Evolutionary conservation across 2,888 invertebrate species (phyloP).

Genomic region (Melieria omissa): DNA sequence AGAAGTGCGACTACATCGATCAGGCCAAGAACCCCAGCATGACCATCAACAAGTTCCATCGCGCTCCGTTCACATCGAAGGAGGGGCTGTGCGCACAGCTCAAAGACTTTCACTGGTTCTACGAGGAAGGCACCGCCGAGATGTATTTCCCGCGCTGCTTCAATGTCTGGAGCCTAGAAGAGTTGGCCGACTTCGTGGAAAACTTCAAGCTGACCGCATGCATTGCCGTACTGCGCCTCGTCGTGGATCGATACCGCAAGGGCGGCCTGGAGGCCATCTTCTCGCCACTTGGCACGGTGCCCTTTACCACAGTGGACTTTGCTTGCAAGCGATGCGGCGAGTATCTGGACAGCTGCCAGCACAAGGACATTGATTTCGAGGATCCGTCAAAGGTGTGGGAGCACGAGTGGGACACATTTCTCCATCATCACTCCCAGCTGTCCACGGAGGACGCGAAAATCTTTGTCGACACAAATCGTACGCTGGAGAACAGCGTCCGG

Average conservation of each 20-base stretch:
- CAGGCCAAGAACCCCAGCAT: constrained; percentile 71
- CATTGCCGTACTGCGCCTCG: constrained; percentile 83
- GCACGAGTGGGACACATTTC: constrained; percentile 91
- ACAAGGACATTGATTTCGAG: constrained; percentile 76
- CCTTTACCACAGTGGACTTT: constrained; percentile 81
- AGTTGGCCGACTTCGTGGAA: constrained; percentile 84
- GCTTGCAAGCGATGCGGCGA: constrained; percentile 83
- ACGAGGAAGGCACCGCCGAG: constrained; percentile 81
- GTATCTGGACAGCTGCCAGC: constrained; percentile 78
- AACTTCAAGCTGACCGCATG: constrained; percentile 92
- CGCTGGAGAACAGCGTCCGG: constrained; percentile 55
- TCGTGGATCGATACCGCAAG: constrained; percentile 71
- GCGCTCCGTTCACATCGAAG: constrained; percentile 92
- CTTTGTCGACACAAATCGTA: constrained; percentile 56
- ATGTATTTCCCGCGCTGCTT: constrained; percentile 90
- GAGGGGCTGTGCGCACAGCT: constrained; percentile 84
- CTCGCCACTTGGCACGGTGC: constrained; percentile 74
- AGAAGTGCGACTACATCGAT: constrained; percentile 70
- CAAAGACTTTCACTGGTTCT: constrained; percentile 87
- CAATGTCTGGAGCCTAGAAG: constrained; percentile 83
- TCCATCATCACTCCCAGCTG: constrained; percentile 75
- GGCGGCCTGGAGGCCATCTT: constrained; percentile 72
- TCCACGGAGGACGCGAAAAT: constrained; percentile 75
- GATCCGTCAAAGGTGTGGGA: constrained; percentile 76
- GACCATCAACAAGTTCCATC: constrained; percentile 82